Base-by-base conservation (phyloP, 2,797 vertebrate species). In the Oryzias sinensis region DNA sequence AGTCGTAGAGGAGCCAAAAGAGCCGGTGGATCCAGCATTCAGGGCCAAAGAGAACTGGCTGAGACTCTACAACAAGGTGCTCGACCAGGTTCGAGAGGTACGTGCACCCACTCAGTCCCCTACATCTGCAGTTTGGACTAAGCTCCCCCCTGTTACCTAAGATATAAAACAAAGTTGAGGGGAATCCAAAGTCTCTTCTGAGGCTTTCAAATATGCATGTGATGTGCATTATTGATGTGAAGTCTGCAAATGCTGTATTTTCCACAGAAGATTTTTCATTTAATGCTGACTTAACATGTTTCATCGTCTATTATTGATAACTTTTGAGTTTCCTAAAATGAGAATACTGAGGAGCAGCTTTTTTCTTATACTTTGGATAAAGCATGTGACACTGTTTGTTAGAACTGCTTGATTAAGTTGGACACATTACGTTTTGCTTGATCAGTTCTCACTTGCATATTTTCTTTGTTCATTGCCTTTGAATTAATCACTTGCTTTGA, bases 31-130 rank as follows among this genome's bases (percentile, higher is more conserved):
- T 22, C 94, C 92, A 47, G 87, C 89, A 14, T 79, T 92, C 57
- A 79, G 95, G 73, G 97, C 97, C 60, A 99, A 97, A 80, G 93
- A 95, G 74, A 99, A 97, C 90, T 99, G 97, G 97, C 79, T 97
- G 13, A 88, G 95, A 64, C 90, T 95, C 65, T 98, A 98, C 90
- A 96, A 97, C 86, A 98, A 97, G 71, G 96, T 99, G 70, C 93
- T 93, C 66, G 88, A 94, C 55, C 96, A 98, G 79, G 91, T 99
- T n/a, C 94, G 94, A 77, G 97, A 99, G 95, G 97, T 96, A 90
- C 88, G 92, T 55, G 17, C 25, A 43, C 18, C 46, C 29, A 14
- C 56, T 57, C 27, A 27, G 43, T 41, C 25, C 44, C 48, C 45
- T 16, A 14, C 51, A 69, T 56, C 43, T 56, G 43, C 11, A 33